These are phyloP conservation scores for Azorinus chamasolen DNA, from an alignment of 2,888 invertebrate species.

Conservation along the genomic window DNA sequence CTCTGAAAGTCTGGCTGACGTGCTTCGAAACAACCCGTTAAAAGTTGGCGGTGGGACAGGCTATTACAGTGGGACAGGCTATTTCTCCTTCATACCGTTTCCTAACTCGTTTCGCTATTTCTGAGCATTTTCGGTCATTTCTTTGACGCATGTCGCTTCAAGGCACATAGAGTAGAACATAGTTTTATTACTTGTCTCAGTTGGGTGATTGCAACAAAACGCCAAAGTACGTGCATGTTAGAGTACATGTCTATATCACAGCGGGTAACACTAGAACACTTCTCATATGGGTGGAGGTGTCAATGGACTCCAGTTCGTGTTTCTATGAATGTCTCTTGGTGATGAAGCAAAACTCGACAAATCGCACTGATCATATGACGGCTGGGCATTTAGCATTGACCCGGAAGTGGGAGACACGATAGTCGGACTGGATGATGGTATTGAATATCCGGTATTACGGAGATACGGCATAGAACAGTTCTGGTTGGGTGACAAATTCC, in stretches of 20 bases:
- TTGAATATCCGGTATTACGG: conserved; percentile 75
- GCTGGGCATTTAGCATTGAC: conserved; percentile 57
- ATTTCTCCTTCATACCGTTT: no score
- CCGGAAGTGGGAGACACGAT: conserved; percentile 65
- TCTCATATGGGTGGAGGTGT: conserved; percentile 81
- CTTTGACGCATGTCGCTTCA: no score
- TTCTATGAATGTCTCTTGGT: conserved; percentile 69
- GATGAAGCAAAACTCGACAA: conserved; percentile 68
- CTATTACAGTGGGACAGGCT: no score
- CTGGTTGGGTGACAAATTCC: conserved; percentile 81
- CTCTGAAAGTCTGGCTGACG: no score
- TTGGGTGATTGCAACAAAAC: background rate
- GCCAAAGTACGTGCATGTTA: background rate
- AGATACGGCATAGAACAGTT: conserved; percentile 83
- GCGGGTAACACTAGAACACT: conserved; percentile 21
- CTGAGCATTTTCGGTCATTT: no score
- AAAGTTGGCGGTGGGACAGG: no score
- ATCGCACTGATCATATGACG: conserved; percentile 76
- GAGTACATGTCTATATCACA: conserved; percentile 37
- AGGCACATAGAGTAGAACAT: no score
- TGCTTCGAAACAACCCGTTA: no score
- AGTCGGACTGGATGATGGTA: conserved; percentile 70
- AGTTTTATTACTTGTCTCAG: background rate
- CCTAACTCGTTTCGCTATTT: no score
- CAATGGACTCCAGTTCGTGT: conserved; percentile 78